phyloP scores from a whole-genome alignment of 2,797 vertebrate genomes.

The Alfaro cultratus region DNA sequence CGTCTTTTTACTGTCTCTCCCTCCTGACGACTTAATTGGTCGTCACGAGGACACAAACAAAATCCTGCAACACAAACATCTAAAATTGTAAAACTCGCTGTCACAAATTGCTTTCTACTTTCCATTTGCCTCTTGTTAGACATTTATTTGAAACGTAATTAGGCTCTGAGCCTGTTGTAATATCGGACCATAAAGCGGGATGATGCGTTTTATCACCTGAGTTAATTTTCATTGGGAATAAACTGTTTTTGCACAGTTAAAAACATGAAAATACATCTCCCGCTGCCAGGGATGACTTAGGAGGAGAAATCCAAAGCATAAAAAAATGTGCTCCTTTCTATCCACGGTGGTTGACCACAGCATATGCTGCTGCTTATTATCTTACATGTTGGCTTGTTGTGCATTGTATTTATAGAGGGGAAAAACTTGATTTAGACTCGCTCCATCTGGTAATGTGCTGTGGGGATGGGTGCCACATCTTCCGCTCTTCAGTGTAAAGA shows the following conservation, averaged over 20 bases:
- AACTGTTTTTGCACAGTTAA: slow-evolving; percentile 36
- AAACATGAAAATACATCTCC: slow-evolving; percentile 45
- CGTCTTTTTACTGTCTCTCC: slow-evolving; percentile 66
- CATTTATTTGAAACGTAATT: slow-evolving; percentile 49
- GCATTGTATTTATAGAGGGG: slow-evolving; percentile 76
- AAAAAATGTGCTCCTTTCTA: slow-evolving; percentile 51
- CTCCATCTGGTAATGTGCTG: slow-evolving; percentile 75
- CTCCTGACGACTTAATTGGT: slow-evolving; percentile 76
- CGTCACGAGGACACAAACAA: slow-evolving; percentile 51
- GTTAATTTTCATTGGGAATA: slow-evolving; percentile 43
- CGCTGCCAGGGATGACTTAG: slow-evolving; percentile 65
- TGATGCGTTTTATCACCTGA: slow-evolving; percentile 32
- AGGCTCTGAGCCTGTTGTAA: slow-evolving; percentile 20
- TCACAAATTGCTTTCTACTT: slow-evolving; percentile 38
- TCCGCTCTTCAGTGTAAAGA: slow-evolving; percentile 36
- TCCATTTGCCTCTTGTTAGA: slow-evolving; percentile 39
- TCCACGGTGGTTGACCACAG: slow-evolving; percentile 69
- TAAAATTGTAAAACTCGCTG: slow-evolving; percentile 42
- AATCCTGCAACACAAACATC: slow-evolving; percentile 34
- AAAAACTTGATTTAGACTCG: slow-evolving; percentile 74
- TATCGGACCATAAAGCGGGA: slow-evolving; percentile 45
- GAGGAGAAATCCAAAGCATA: slow-evolving; percentile 70
- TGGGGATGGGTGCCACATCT: slow-evolving; percentile 60
- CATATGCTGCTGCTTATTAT: slow-evolving; percentile 68
- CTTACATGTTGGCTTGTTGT: slow-evolving; percentile 63